These are phyloP conservation scores for Chesias legatella DNA, from an alignment of 2,888 invertebrate species.

Conservation along the genomic window DNA sequence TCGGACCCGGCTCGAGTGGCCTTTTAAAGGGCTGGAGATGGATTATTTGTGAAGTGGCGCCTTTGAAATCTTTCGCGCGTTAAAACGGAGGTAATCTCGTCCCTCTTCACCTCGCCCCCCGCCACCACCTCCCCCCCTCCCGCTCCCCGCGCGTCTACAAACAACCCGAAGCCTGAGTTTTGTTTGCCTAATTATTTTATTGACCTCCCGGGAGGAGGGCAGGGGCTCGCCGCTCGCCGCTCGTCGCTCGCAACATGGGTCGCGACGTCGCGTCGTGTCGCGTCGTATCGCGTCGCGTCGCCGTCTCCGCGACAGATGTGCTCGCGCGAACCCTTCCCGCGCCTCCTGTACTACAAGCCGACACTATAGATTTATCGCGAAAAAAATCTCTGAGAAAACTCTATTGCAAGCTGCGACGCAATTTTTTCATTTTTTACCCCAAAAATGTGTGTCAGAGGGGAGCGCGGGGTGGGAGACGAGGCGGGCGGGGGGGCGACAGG, in stretches of 20 bases:
- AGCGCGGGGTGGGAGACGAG: constrained; percentile 23
- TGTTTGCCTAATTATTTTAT: constrained; percentile 77
- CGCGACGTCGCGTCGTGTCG: no score
- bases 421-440: constrained; percentile 73
- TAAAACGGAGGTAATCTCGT: constrained; percentile 77
- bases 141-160: constrained; percentile 33
- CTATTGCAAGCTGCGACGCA: constrained; percentile 69
- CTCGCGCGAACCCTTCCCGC: constrained; percentile 46
- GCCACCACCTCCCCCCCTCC: constrained; percentile 22
- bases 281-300: constrained; percentile 32
- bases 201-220: constrained; percentile 33
- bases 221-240: constrained; percentile 13
- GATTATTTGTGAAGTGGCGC: constrained; percentile 78
- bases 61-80: constrained; percentile 78
- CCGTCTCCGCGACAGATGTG: constrained; percentile 54
- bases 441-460: constrained; percentile 76
- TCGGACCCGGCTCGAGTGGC: constrained; percentile 42
- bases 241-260: no score
- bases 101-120: constrained; percentile 36
- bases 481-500: constrained; percentile 56
- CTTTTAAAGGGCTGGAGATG: constrained; percentile 64
- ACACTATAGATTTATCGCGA: constrained; percentile 55
- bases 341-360: constrained; percentile 64
- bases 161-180: constrained; percentile 60
- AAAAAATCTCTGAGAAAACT: constrained; percentile 72